Base-by-base conservation (phyloP, 1,140 invertebrate genomes). In the Drosophila ercepeae region DNA sequence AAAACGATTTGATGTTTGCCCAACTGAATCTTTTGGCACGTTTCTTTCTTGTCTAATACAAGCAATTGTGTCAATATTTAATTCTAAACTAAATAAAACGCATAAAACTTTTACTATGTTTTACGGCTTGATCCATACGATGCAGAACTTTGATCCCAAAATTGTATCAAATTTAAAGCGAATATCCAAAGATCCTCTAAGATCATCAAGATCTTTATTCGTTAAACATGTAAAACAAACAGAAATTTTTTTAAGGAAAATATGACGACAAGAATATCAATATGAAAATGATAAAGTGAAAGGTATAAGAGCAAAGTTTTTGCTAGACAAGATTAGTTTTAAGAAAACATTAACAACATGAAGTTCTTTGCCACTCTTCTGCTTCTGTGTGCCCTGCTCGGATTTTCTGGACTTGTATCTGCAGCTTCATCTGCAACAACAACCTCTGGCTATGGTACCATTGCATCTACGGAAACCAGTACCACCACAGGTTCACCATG, bases 41-140 rank as follows among this genome's bases (percentile, higher is more conserved):
- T 32, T 29, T 44, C n/a, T 32, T 29, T 44, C n/a, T 18, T 11
- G 9, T 11, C 3, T 11, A 32, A 32, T 8, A 32, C 7, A 11
- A 23, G 11, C 58, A 61, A 23, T 57, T 61, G 53, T 19, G 19
- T 25, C 5, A 58, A 59, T 18, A 63, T 18, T 58, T 14, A 13
- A 1, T 0, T 1, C 1, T 39, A n/a, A 7, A 25, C 41, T 14
- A 27, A 19, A 3, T 3, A 0, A 5, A 27, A 21, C 13, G 21
- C 58, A 57, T n/a, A n/a, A n/a, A n/a, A n/a, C n/a, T n/a, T n/a
- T n/a, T n/a, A n/a, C n/a, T n/a, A n/a, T n/a, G n/a, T n/a, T n/a
- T n/a, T n/a, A n/a, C n/a, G n/a, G n/a, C n/a, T n/a, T n/a, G n/a
- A n/a, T n/a, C n/a, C n/a, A n/a, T n/a, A n/a, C n/a, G n/a, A n/a